Base-by-base conservation (phyloP, 2,113 vertebrate species). In the Gnathonemus echidnorhynchus region DNA sequence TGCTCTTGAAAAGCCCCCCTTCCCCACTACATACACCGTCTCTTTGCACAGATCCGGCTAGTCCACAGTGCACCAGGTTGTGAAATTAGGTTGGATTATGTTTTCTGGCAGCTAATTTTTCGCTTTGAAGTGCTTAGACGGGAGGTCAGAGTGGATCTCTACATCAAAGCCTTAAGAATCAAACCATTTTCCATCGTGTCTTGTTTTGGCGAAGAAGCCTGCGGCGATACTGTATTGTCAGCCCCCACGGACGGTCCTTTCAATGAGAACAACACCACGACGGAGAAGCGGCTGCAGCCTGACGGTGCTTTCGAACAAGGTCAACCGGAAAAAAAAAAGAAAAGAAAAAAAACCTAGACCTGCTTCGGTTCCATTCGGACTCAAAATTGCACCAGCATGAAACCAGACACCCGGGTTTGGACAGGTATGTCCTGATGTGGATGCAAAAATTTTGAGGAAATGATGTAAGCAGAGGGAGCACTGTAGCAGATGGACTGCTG, bases 161-260 rank as follows among this genome's bases (percentile, higher is more conserved):
- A 96, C 97, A 95, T 97, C 96, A 97, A 98, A 98, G 97, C 93
- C 92, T 93, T 93, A 95, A 91, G 95, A 97, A 97, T 97, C 96
- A 95, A 97, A 95, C 92, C 95, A 94, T 95, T 97, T 97, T 95
- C 92, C 85, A 90, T 90, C 91, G 89, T 91, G 90, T 92, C 92
- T 90, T 91, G 49, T 94, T 94, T 95, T 93, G 93, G 89, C 95
- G 94, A 96, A 94, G 91, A 94, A 94, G 95, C 95, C 95, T 94
- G 94, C 93, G 96, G 95, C 95, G 96, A 95, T 94, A 93, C 89
- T 92, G 94, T 89, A 90, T 92, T 93, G 92, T 93, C 92, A 93
- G 92, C 88, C 92, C 93, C 90, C 86, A 89, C 91, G 92, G 93
- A 91, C 93, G 94, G 92, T 94, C 94, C 42, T 95, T 94, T 94